Evolutionary conservation across 2,888 invertebrate species (phyloP), one percentile per base, ranked within the genome.

Genomic region (Eupithecia inturbata): DNA sequence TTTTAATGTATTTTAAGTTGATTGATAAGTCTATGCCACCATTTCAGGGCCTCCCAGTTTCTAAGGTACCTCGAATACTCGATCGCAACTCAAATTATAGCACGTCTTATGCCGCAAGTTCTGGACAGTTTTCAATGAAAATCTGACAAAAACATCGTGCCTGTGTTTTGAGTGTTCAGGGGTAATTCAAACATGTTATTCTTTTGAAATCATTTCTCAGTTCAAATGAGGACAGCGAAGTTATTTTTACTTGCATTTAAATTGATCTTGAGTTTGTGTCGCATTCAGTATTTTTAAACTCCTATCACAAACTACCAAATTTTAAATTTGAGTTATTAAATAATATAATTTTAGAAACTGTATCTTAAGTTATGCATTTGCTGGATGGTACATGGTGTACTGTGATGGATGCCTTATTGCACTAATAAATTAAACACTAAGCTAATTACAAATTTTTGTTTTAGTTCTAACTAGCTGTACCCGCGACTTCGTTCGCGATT

Each of bases 381-480:
- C 80, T 83, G 81, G 81, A 80, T 74, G 73, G 82, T 82, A 80
- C 79, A 75, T 76, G 75, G 79, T 81, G 78, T 81, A 84, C 86
- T 82, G 84, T 84, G 84, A 87, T 87, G 88, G 85, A 89, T 86
- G 91, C 89, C 88, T 91, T 91, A 89, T 87, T 90, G 88, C 90
- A 91, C 92, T 92, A 92, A 92, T 92, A 92, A 91, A 92, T 86
- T 88, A 60, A n/a, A 76, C 64, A 88, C 88, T 88, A 84, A 88
- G 84, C 88, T 88, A 88, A 85, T 83, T 83, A 81, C 79, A 67
- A 79, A 77, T 28, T 79, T 73, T 73, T 81, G 82, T 81, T 79
- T 81, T n/a, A n/a, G n/a, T n/a, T n/a, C n/a, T n/a, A n/a, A n/a
- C n/a, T n/a, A n/a, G n/a, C n/a, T n/a, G n/a, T n/a, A n/a, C n/a